A percentile compares a stretch with the other conserved stretches of the same genome.
phyloP scores from a whole-genome alignment of 2,113 vertebrate genomes.

The Campylomormyrus tamandua region DNA sequence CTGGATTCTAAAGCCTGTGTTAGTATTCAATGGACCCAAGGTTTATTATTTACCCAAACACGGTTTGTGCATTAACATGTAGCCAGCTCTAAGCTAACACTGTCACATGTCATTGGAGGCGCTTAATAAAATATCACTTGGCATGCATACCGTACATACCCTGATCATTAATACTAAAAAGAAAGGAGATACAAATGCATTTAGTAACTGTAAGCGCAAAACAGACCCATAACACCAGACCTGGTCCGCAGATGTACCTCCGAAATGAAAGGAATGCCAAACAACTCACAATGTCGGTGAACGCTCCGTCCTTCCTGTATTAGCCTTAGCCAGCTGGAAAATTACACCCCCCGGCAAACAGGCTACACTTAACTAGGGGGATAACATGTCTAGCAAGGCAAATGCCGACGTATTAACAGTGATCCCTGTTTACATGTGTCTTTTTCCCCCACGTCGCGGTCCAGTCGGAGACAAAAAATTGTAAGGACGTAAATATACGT shows the following conservation, averaged over 20 bases:
- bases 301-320: not conserved
- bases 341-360: not conserved
- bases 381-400: not conserved
- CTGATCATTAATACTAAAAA: not conserved
- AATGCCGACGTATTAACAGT: not conserved
- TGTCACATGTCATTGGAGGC: not conserved
- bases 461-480: not conserved
- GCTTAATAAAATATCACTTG: not conserved
- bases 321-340: not conserved
- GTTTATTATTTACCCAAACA: not conserved
- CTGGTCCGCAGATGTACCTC: not conserved
- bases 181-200: not conserved
- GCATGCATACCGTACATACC: not conserved
- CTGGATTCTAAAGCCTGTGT: not conserved
- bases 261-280: not conserved
- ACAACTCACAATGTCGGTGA: constrained; percentile 16
- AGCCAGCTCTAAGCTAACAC: not conserved
- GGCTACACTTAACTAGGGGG: not conserved
- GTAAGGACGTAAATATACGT: constrained; percentile 16
- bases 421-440: not conserved
- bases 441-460: not conserved
- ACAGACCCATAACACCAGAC: not conserved
- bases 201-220: not conserved
- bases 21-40: not conserved
- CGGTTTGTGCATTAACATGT: not conserved